Evolutionary conservation across 1,140 invertebrate species (phyloP).

Genomic region (Drosophila serrata): DNA sequence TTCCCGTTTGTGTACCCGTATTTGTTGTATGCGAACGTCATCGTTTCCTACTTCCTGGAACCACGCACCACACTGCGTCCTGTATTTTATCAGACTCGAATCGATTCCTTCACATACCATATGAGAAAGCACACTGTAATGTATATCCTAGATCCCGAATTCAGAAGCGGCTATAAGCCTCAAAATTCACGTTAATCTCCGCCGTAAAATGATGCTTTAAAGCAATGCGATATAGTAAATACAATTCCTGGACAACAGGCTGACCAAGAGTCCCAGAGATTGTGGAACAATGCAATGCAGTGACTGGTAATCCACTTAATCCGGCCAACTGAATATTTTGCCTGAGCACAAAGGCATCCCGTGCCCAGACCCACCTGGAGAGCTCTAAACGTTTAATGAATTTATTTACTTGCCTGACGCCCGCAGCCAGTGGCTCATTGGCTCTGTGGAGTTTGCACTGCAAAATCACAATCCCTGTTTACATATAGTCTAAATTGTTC

Average conservation of each 20-base stretch:
- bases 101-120: conserved; percentile 3
- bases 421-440: conserved; percentile 39
- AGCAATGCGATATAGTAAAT: conserved; percentile 8
- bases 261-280: conserved; percentile 2
- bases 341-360: conserved; percentile 31
- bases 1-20: conserved; percentile 14
- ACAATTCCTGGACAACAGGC: not conserved
- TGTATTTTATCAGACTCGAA: not conserved
- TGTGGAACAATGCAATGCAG: conserved; percentile 43
- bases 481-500: conserved; percentile 19
- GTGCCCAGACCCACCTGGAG: conserved; percentile 41
- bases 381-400: conserved; percentile 77
- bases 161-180: not conserved
- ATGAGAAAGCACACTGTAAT: not conserved
- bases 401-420: conserved; percentile 64
- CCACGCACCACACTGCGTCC: not conserved
- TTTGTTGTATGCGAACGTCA: conserved; percentile 5
- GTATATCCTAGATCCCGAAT: not conserved
- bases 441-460: conserved; percentile 41
- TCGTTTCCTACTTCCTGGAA: not conserved
- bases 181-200: conserved; percentile 38
- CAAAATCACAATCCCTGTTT: conserved; percentile 9
- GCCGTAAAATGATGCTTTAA: conserved; percentile 3
- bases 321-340: conserved; percentile 66
- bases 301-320: conserved; percentile 66